Conservation (phyloP, 2,797 vertebrate species). For the Percopsis omiscomaycus region DNA sequence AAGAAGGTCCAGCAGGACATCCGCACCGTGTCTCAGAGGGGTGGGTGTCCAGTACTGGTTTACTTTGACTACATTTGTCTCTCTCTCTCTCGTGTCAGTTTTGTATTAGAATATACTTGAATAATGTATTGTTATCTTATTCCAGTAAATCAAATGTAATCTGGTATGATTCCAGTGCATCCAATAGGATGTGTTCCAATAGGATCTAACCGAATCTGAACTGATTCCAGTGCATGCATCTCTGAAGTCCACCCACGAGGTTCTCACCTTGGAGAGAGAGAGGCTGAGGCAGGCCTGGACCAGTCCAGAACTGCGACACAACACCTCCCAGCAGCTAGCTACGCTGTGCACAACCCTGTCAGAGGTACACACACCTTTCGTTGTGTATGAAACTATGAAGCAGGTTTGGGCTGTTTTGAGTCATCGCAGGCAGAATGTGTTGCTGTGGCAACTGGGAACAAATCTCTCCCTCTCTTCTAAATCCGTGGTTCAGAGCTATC, state of each 20-base stretch:
- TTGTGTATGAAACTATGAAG: constrained; percentile 53
- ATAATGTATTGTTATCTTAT: no score
- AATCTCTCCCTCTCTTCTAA: not conserved
- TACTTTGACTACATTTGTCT: no score
- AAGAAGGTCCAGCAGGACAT: constrained; percentile 88
- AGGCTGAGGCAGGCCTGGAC: constrained; percentile 79
- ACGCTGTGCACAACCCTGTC: constrained; percentile 68
- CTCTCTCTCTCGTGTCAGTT: not conserved
- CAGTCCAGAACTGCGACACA: constrained; percentile 66
- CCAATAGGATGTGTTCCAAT: no score
- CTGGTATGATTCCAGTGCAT: no score
- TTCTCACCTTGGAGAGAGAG: constrained; percentile 79
- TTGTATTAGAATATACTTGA: no score
- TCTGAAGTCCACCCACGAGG: constrained; percentile 84
- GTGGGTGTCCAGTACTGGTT: constrained; percentile 51
- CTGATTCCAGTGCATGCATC: constrained; percentile 52
- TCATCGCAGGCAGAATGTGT: constrained; percentile 20
- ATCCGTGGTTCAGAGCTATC: no score
- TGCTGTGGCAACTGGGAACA: constrained; percentile 25
- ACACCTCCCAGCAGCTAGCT: constrained; percentile 68
- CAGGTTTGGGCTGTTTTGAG: constrained; percentile 69
- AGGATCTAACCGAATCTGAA: no score
- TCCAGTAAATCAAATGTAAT: no score
- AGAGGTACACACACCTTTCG: constrained; percentile 64
- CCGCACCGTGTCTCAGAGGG: constrained; percentile 82